These are phyloP conservation scores for Cantharis rufa DNA, from an alignment of 2,888 invertebrate species.

Conservation along the genomic window DNA sequence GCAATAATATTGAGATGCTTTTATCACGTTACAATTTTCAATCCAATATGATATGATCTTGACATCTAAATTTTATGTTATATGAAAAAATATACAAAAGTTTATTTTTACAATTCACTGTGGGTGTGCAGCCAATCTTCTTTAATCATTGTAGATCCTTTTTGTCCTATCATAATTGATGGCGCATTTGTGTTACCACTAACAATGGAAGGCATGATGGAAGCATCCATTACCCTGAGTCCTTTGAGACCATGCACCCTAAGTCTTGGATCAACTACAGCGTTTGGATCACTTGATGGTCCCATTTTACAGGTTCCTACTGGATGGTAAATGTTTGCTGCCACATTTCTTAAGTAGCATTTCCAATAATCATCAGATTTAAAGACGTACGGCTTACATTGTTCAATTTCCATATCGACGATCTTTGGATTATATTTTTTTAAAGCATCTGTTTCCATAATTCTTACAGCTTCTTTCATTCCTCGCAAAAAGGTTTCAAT, in stretches of 20 bases:
- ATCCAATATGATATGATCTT: too few relatives aligned
- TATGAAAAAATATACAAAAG: neutral
- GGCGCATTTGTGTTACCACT: constrained; percentile 64
- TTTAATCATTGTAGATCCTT: constrained; percentile 57
- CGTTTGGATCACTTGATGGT: constrained; percentile 70
- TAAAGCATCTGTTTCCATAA: constrained; percentile 55
- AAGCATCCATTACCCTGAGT: constrained; percentile 77
- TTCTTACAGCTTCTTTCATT: constrained; percentile 52
- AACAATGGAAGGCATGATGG: constrained; percentile 76
- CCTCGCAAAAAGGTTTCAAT: constrained; percentile 58
- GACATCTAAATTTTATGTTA: neutral
- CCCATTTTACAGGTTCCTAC: constrained; percentile 70
- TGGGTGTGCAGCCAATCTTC: constrained; percentile 43
- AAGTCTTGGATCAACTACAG: constrained; percentile 72
- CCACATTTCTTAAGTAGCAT: constrained; percentile 51
- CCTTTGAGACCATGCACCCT: constrained; percentile 68
- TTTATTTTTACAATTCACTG: constrained; percentile 7
- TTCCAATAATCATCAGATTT: constrained; percentile 59
- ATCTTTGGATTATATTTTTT: constrained; percentile 49
- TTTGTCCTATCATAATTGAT: constrained; percentile 56
- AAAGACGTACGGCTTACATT: constrained; percentile 44
- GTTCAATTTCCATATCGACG: constrained; percentile 46
- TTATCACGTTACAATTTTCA: neutral
- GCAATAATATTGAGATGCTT: neutral
- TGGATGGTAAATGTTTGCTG: constrained; percentile 32